phyloP scores from a whole-genome alignment of 2,888 invertebrate genomes.

The Thymelicus acteon region DNA sequence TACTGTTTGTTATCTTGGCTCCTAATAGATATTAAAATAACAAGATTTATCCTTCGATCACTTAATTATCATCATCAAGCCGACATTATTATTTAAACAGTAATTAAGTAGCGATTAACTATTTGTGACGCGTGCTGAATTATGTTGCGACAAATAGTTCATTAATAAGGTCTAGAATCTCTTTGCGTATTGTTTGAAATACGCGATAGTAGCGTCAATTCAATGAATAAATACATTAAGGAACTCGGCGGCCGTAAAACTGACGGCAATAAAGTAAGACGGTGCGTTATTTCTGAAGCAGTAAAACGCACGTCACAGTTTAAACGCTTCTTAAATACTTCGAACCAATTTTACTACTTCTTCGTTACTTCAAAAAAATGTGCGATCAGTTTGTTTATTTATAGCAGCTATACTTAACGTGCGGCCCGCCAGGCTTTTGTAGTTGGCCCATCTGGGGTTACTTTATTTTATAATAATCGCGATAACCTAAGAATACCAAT shows the following conservation, averaged over 20 bases:
- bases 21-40: slow-evolving; percentile 31
- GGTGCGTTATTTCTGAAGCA: slow-evolving; percentile 56
- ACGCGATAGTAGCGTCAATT: slow-evolving; percentile 18
- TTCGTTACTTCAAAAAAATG: slow-evolving; percentile 37
- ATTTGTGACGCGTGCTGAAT: slow-evolving; percentile 23
- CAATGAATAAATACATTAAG: slow-evolving; percentile 47
- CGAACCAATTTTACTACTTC: slow-evolving; percentile 46
- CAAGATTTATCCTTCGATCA: slow-evolving; percentile 24
- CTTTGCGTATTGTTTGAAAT: not conserved
- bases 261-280: slow-evolving; percentile 51
- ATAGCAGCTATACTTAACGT: too few relatives aligned
- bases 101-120: slow-evolving; percentile 11
- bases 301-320: slow-evolving; percentile 53
- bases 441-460: too few relatives aligned
- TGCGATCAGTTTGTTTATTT: slow-evolving; percentile 15
- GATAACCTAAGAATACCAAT: too few relatives aligned
- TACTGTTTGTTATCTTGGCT: slow-evolving; percentile 26
- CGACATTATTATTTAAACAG: slow-evolving; percentile 13
- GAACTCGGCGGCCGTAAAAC: slow-evolving; percentile 47
- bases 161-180: not conserved
- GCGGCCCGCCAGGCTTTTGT: too few relatives aligned
- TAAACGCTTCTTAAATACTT: slow-evolving; percentile 52
- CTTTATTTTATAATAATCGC: too few relatives aligned
- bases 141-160: slow-evolving; percentile 8
- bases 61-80: slow-evolving; percentile 29